These are phyloP conservation scores for Ypsolopha scabrella DNA, from an alignment of 2,888 invertebrate species.

Conservation along the genomic window DNA sequence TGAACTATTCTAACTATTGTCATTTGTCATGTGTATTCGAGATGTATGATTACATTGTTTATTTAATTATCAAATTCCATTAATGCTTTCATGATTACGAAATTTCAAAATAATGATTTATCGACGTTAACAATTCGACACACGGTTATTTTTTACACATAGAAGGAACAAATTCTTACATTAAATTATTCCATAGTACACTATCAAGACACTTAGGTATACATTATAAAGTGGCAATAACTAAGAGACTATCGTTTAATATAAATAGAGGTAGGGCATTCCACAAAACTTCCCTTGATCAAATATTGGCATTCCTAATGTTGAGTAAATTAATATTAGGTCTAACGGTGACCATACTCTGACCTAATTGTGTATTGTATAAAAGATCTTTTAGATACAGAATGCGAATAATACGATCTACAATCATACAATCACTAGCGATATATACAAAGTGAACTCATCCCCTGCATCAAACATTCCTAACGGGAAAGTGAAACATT, in stretches of 20 bases:
- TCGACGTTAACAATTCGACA: background rate
- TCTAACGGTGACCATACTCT: background rate
- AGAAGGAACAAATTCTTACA: slow-evolving; percentile 1
- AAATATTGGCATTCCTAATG: background rate
- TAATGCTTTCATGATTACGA: too few species aligned
- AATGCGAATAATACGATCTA: slow-evolving; percentile 2
- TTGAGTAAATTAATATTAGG: background rate
- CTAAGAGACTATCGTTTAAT: slow-evolving; percentile 1
- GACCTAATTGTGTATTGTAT: background rate
- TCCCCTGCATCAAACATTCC: background rate
- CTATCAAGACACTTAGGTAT: slow-evolving; percentile 4
- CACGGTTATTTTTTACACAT: background rate
- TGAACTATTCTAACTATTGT: background rate
- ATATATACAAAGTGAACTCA: slow-evolving; percentile 1
- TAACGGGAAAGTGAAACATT: background rate
- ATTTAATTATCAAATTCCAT: background rate
- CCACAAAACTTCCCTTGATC: slow-evolving; percentile 3
- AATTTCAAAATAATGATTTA: background rate
- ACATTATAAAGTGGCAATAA: slow-evolving; percentile 2
- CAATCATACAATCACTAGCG: slow-evolving; percentile 1
- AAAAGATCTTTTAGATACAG: background rate
- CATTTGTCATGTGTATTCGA: background rate
- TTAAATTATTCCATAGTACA: background rate
- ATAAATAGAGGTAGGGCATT: slow-evolving; percentile 4
- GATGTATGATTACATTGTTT: background rate